Evolutionary conservation across 2,797 vertebrate genomes (phyloP), one percentile per base, ranked within the genome.

Genomic region (Acropternis orthonyx): DNA sequence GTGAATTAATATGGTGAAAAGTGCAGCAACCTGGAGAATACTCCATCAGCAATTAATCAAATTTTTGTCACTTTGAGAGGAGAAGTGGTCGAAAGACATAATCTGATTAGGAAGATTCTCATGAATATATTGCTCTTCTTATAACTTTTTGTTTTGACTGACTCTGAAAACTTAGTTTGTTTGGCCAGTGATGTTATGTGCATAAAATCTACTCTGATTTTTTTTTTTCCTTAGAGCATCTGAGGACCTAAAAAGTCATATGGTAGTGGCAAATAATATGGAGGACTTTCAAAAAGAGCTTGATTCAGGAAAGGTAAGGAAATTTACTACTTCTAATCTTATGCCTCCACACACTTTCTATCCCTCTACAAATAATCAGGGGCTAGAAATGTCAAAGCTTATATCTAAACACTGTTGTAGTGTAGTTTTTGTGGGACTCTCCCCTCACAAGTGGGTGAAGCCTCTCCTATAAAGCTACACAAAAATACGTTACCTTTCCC

Each of bases 231-330:
- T 81, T 95, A 99, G 99, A 97, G 99, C 99, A 6, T 98, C 98
- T 15, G 96, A 98, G 93, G 99, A 99, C 94, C 95, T 99, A 86
- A 99, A 98, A 79, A 98, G 78, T 75, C 98, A 99, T 93, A 99
- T 99, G 99, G 98, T 99, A 88, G 98, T 98, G 69, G 98, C 97
- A 17, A 98, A 98, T 95, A 98, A 98, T 9, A 98, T 99, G 98
- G 99, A 99, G 43, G 98, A 99, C 77, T 99, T 99, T 97, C 99
- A 99, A 97, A 99, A 98, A 92, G 98, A 98, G 27, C 96, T 99
- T 59, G 99, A 99, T 92, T 98, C 98, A 91, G 99, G 99, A 96
- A 99, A 98, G 97, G 99, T 99, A 96, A 98, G 98, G 58, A 51
- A 54, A 24, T 65, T 28, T 44, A 8, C 11, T 73, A 8, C 3